Conservation (phyloP, 92 coral and sea anemone species). For the Porites cylindrica region DNA sequence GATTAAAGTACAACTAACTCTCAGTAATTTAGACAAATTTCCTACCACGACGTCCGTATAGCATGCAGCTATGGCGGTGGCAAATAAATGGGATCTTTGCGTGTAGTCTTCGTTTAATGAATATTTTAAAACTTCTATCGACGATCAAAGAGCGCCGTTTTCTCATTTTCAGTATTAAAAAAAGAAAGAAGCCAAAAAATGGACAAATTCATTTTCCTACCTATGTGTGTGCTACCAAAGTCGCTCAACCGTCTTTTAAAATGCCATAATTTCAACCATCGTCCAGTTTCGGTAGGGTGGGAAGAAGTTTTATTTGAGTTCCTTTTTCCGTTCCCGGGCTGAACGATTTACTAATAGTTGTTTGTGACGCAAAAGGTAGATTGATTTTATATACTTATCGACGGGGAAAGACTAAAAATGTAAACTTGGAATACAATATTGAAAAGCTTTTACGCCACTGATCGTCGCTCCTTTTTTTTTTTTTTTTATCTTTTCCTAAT, state of each 20-base stretch:
- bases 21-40: slow-evolving; percentile 5
- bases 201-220: background rate
- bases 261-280: background rate
- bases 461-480: background rate
- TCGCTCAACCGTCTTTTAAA: background rate
- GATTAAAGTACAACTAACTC: background rate
- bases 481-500: no score
- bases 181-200: background rate
- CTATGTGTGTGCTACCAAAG: background rate
- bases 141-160: slow-evolving; percentile 20
- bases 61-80: slow-evolving; percentile 24
- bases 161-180: background rate
- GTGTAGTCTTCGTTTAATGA: slow-evolving; percentile 30
- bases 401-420: slow-evolving; percentile 1
- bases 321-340: background rate
- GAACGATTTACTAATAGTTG: background rate
- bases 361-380: slow-evolving; percentile 15
- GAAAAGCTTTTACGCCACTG: background rate
- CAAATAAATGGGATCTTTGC: slow-evolving; percentile 13
- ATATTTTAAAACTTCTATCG: slow-evolving; percentile 27
- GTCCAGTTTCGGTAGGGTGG: background rate
- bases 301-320: slow-evolving; percentile 1
- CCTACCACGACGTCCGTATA: background rate
- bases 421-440: background rate
- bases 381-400: slow-evolving; percentile 3